Percentiles rank a stretch among this genome's conserved stretches.
Conservation (phyloP, 1,140 invertebrate species). For the Apis laboriosa region DNA sequence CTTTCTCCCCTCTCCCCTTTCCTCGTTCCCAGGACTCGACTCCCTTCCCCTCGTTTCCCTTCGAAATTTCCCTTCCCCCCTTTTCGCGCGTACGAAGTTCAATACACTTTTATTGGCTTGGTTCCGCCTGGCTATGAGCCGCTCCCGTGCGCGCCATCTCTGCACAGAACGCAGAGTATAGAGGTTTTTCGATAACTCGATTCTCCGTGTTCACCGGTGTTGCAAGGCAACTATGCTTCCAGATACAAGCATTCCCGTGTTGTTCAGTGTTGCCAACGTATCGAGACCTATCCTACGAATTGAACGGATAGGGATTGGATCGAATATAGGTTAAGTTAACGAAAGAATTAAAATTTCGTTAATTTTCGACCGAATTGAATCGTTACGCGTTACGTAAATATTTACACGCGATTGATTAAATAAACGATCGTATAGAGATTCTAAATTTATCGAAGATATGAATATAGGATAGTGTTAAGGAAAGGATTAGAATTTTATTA, state of each 20-base stretch:
- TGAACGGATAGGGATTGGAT: no score
- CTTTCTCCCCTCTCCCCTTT: background rate
- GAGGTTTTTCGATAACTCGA: slow-evolving; percentile 35
- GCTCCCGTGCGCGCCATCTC: background rate
- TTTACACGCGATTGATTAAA: no score
- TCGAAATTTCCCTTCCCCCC: slow-evolving; percentile 13
- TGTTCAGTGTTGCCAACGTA: no score
- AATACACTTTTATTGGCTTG: slow-evolving; percentile 61
- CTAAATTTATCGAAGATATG: no score
- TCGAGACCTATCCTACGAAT: no score
- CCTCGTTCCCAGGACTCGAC: background rate
- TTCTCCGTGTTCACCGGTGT: slow-evolving; percentile 36
- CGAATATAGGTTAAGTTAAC: no score
- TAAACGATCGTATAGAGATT: no score
- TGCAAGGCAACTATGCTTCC: background rate
- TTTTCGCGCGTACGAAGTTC: slow-evolving; percentile 49
- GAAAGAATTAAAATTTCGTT: no score
- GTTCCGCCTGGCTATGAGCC: slow-evolving; percentile 44
- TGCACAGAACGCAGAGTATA: background rate
- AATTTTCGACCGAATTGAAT: no score
- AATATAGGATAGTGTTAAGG: no score
- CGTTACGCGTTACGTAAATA: no score
- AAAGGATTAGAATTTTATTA: no score
- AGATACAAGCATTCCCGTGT: background rate
- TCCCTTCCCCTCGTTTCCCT: background rate